Evolutionary conservation across 1,140 invertebrate species (phyloP), one percentile per base, ranked within the genome.

Genomic region (Drosophila tristis): DNA sequence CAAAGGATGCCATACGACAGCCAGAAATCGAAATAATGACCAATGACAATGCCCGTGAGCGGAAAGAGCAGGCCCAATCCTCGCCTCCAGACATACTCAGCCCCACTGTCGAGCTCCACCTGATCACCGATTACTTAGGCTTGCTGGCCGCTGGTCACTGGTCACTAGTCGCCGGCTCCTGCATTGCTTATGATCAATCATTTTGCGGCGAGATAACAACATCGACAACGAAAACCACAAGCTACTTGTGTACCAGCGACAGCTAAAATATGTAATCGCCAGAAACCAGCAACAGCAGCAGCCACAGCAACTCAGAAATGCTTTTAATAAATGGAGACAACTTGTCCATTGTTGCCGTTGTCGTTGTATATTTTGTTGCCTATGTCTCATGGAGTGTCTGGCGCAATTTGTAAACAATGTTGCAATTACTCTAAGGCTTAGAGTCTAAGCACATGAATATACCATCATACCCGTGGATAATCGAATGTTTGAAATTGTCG

Each of bases 331-430:
- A 87, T 89, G 68, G 47, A 87, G 66, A 87, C 74, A 81, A 72
- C 65, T 81, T 85, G 67, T 66, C 47, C 51, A 57, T 50, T 64
- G 50, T 59, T 70, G 45, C 16, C 43, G 47, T 58, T 62, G 49
- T 43, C 26, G 61, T 56, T 64, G 26, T 25, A 51, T 48, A 31
- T 51, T 57, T 49, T 63, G 56, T 61, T 76, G 73, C 25, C 23
- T 35, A 45, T 76, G 73, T 70, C 54, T 47, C 62, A 61, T 55
- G 70, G 74, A 70, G 55, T 64, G 78, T 65, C 58, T 64, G 64
- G 61, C 76, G 78, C 71, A 86, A 90, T 90, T 86, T 90, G 81
- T 80, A 75, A 90, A 90, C 80, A 86, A 82, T 90, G 78, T 77
- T 90, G 84, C 79, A 82, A 77, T 89, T 87, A 87, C 78, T 77